Base-by-base conservation (phyloP, 2,888 invertebrate species). In the Halictus ligatus region DNA sequence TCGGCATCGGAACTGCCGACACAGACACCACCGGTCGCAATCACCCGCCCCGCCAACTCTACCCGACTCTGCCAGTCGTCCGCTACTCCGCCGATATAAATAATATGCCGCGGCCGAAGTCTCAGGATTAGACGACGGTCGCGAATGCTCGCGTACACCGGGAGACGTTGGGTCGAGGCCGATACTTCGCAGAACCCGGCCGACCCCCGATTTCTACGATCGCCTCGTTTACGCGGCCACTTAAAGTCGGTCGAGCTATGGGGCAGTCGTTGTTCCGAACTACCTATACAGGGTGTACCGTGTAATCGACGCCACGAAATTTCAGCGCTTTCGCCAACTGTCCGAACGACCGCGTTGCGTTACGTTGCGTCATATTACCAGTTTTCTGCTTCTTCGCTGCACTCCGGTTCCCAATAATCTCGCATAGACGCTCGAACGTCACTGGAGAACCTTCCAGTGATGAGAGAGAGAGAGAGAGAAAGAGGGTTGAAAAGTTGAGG, bases 21-120 rank as follows among this genome's bases (percentile, higher is more conserved):
- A 88, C 81, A 72, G 43, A 78, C 72, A 71, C 80, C 83, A 71
- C 77, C 80, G 88, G 81, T 80, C 83, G 78, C 75, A 82, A 74
- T 81, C 87, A 67, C 60, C 81, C 80, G 35, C 54, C 78, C 76
- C 76, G 76, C 75, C 80, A 58, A 69, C n/a, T 69, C 69, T 35
- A 21, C 60, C 43, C 72, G 12, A 71, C 75, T 72, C 15, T 29
- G 75, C 69, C 60, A 50, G 50, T 15, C 74, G 58, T 15, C 81
- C 85, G 40, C 75, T 89, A 79, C 90, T 89, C 86, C 91, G 80
- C 91, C 92, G 92, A 89, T 94, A 94, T 94, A 94, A 94, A 94
- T 94, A 94, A 94, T 94, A 94, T 91, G 83, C 90, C 85, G 80
- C 82, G 92, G 87, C 78, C 86, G 87, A 89, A 91, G 91, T 90